Conservation (phyloP, 2,113 vertebrate genomes). For the Propithecus coquereli region DNA sequence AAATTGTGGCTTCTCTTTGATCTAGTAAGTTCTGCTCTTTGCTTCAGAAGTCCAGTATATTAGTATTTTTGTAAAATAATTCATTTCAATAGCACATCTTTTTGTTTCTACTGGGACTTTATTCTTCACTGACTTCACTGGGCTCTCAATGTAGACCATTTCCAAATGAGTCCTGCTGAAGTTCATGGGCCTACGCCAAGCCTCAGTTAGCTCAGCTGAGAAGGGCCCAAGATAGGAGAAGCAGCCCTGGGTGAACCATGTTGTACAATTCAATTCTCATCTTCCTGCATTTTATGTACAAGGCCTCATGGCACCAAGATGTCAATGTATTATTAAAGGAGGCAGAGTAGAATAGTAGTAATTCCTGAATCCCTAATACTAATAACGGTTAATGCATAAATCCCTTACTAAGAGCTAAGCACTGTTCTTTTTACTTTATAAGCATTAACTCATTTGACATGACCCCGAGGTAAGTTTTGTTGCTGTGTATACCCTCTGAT, state of each 20-base stretch:
- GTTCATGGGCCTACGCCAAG: neutral
- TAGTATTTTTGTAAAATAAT: constrained; percentile 24
- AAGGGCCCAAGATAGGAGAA: no score
- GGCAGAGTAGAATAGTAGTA: neutral
- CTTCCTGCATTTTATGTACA: neutral
- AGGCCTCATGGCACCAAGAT: neutral
- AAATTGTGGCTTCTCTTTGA: constrained; percentile 25
- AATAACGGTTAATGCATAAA: neutral
- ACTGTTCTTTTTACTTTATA: neutral
- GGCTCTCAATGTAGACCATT: neutral
- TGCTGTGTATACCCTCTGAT: neutral
- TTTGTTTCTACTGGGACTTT: neutral
- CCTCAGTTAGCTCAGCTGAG: neutral
- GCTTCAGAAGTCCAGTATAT: neutral
- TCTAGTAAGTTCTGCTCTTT: constrained; percentile 63
- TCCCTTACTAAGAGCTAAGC: neutral
- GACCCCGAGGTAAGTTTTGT: neutral
- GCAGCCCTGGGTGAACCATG: neutral
- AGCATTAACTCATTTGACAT: neutral
- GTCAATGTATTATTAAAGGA: neutral
- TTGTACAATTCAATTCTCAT: neutral
- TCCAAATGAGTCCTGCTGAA: neutral
- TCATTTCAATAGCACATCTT: neutral
- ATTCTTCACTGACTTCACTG: neutral
- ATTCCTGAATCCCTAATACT: neutral